Evolutionary conservation across 2,797 vertebrate genomes (phyloP).

Genomic region (Acanthopagrus latus): DNA sequence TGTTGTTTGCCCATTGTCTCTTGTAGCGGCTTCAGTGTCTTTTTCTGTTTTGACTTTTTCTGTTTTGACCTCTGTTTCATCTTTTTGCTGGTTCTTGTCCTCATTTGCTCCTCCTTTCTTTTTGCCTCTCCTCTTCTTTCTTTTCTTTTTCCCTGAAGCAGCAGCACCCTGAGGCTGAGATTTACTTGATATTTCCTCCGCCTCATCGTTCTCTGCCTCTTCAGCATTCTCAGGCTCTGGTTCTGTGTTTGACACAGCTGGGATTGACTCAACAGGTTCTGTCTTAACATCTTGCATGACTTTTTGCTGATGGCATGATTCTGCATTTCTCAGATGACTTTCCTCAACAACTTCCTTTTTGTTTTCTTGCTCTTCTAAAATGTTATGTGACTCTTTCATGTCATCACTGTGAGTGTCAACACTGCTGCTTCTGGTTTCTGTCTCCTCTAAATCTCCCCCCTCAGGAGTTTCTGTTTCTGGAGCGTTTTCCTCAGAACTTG

Average conservation of each 20-base stretch:
- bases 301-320: slow-evolving; percentile 27
- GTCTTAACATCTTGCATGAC: neutral
- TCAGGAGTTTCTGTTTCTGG: slow-evolving; percentile 27
- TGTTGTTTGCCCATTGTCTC: neutral
- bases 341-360: slow-evolving; percentile 18
- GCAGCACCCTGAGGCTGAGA: slow-evolving; percentile 52
- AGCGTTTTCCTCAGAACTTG: slow-evolving; percentile 43
- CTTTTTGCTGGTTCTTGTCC: slow-evolving; percentile 53
- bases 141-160: slow-evolving; percentile 80
- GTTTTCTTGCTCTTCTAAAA: slow-evolving; percentile 7
- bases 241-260: slow-evolving; percentile 8
- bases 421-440: slow-evolving; percentile 24
- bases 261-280: neutral
- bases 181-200: slow-evolving; percentile 41
- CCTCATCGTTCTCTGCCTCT: slow-evolving; percentile 30
- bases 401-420: slow-evolving; percentile 12
- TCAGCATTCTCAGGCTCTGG: slow-evolving; percentile 41
- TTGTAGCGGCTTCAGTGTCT: neutral
- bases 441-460: slow-evolving; percentile 25
- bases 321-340: slow-evolving; percentile 4
- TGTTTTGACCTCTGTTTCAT: slow-evolving; percentile 14
- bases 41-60: slow-evolving; percentile 20
- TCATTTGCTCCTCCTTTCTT: slow-evolving; percentile 67
- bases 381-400: slow-evolving; percentile 18
- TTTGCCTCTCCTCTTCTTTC: slow-evolving; percentile 80